Percentiles rank a stretch among this genome's conserved stretches.
Conservation (phyloP, 2,888 invertebrate genomes). For the Microdon myrmicae region DNA sequence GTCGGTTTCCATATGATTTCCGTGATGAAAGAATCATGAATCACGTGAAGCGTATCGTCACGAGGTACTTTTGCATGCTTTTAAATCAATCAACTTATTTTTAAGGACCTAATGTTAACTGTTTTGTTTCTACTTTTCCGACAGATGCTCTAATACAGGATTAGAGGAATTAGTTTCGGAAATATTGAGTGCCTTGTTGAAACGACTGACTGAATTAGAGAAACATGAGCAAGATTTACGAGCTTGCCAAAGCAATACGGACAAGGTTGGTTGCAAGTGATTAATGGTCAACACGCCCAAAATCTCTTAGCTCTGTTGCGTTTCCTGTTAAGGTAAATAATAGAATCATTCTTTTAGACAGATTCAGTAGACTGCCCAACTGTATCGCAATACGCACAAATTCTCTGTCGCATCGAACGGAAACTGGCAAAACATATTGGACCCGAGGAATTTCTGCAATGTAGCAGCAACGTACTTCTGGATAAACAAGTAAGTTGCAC, state of each 20-base stretch:
- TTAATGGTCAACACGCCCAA: slow-evolving; percentile 21
- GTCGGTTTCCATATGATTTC: slow-evolving; percentile 67
- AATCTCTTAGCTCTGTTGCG: slow-evolving; percentile 10
- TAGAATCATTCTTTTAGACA: slow-evolving; percentile 45
- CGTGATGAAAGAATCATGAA: slow-evolving; percentile 67
- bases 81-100: not conserved
- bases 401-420: slow-evolving; percentile 65
- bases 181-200: slow-evolving; percentile 68
- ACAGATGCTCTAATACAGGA: slow-evolving; percentile 66
- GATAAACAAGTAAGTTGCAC: slow-evolving; percentile 62
- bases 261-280: slow-evolving; percentile 58
- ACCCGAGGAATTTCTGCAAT: slow-evolving; percentile 66
- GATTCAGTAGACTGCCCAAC: slow-evolving; percentile 61
- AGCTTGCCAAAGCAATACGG: slow-evolving; percentile 64
- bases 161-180: slow-evolving; percentile 66
- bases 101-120: not conserved
- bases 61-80: slow-evolving; percentile 58
- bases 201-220: slow-evolving; percentile 67
- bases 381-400: slow-evolving; percentile 66
- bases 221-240: slow-evolving; percentile 66
- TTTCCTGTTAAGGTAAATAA: slow-evolving; percentile 3
- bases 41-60: slow-evolving; percentile 68
- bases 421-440: slow-evolving; percentile 67
- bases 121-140: not conserved
- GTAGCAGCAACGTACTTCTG: slow-evolving; percentile 64